Conservation (phyloP, 2,888 invertebrate species). For the Ichneumon xanthorius region DNA sequence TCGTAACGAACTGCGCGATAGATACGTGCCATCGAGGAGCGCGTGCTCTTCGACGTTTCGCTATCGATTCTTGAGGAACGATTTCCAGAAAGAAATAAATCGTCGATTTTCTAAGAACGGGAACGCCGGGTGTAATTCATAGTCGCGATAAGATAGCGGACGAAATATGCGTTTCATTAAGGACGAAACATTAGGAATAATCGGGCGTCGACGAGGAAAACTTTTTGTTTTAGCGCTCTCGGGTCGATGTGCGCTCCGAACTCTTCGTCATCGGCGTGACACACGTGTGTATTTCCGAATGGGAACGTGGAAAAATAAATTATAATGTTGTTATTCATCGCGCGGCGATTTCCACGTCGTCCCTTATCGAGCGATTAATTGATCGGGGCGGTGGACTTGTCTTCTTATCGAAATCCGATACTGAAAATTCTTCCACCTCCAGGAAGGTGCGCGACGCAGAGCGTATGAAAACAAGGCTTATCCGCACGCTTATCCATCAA, state of each 20-base stretch:
- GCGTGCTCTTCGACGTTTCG: background rate
- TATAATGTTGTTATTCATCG: background rate
- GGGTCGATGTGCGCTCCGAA: background rate
- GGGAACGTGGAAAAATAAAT: background rate
- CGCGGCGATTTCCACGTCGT: background rate
- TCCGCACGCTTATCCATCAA: background rate
- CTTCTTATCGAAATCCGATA: background rate
- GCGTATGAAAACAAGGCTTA: background rate
- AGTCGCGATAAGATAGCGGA: slow-evolving; percentile 2
- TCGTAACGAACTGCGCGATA: background rate
- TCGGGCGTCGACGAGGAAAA: background rate
- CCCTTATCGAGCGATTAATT: background rate
- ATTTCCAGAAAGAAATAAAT: background rate
- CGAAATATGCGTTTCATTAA: slow-evolving; percentile 3
- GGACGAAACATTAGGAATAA: background rate
- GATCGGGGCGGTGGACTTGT: background rate
- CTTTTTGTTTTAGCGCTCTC: background rate
- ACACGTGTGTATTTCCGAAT: background rate
- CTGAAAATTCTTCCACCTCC: slow-evolving; percentile 1
- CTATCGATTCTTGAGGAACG: background rate
- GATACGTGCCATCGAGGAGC: background rate
- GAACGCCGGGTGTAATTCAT: background rate
- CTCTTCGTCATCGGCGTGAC: slow-evolving; percentile 12
- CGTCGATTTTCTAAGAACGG: background rate
- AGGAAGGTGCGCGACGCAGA: background rate